Percentiles rank a stretch among this genome's conserved stretches.
Conservation (phyloP, 1,140 invertebrate species). For the Pissodes strobi region DNA sequence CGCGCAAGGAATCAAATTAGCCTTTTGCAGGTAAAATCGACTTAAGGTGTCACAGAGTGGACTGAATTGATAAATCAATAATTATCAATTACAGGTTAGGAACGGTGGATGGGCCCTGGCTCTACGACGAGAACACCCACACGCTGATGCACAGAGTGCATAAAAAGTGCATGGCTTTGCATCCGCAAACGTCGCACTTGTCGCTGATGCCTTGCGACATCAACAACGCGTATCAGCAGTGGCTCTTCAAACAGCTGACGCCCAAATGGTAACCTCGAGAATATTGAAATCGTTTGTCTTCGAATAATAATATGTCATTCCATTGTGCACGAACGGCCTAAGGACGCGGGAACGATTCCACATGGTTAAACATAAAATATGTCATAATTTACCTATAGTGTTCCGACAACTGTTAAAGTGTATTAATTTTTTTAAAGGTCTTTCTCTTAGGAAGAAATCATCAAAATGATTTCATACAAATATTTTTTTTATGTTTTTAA, state of each 20-base stretch:
- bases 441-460: no score
- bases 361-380: no score
- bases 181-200: slow-evolving; percentile 79
- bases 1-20: slow-evolving; percentile 79
- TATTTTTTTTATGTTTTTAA: no score
- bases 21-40: slow-evolving; percentile 74
- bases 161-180: slow-evolving; percentile 83
- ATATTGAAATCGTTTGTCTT: no score
- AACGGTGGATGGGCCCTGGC: slow-evolving; percentile 92
- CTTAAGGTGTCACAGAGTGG: neutral
- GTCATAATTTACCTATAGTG: no score
- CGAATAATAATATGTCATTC: no score
- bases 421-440: no score
- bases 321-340: no score
- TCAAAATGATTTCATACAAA: no score
- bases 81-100: slow-evolving; percentile 62
- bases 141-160: slow-evolving; percentile 79
- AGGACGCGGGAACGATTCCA: no score
- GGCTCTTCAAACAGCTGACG: slow-evolving; percentile 79
- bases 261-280: slow-evolving; percentile 62
- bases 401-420: no score
- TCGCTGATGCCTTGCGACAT: slow-evolving; percentile 80
- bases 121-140: slow-evolving; percentile 77
- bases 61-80: neutral
- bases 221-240: slow-evolving; percentile 86